Evolutionary conservation across 2,888 invertebrate genomes (phyloP), one percentile per base, ranked within the genome.

Genomic region (Stenurella melanura): DNA sequence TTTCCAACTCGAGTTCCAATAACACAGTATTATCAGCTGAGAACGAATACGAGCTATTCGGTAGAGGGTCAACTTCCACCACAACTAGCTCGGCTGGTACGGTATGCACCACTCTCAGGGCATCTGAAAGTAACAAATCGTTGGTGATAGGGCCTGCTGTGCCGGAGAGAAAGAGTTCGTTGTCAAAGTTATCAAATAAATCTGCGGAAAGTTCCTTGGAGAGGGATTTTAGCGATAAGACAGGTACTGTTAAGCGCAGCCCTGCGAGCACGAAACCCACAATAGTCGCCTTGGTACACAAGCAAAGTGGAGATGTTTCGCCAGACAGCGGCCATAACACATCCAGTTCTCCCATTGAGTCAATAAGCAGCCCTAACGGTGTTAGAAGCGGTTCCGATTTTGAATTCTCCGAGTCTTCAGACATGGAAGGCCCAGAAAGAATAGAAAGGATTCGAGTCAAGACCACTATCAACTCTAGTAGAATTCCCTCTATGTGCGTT

Each of bases 401-500:
- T 87, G 96, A 96, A 87, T 95, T 94, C 88, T 96, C 96, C 0
- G 96, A 96, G 89, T 95, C 95, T 58, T 96, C 96, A 0, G 96
- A 96, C 87, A 91, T 96, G 82, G 96, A 96, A 90, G 96, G 96
- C n/a, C 93, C 95, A 30, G 96, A 96, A 87, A 92, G 96, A 85
- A 95, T 96, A 84, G 96, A 97, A 89, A 91, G 96, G 82, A 95
- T 97, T 80, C 91, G 96, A 78, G 94, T 94, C 60, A 97, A 97
- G 90, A 97, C 97, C 0, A 94, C 95, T 1, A 95, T 97, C 60
- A 96, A 95, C 86, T 95, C 95, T 70, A 95, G 95, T 83, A 92
- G 97, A 83, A 97, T 97, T 86, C 97, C 97, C 0, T 96, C 97
- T 6, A 95, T 97, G 94, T 97, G 97, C 89, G 96, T 96, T 2